Conservation (phyloP, 2,888 invertebrate species). For the Meliscaeva auricollis region DNA sequence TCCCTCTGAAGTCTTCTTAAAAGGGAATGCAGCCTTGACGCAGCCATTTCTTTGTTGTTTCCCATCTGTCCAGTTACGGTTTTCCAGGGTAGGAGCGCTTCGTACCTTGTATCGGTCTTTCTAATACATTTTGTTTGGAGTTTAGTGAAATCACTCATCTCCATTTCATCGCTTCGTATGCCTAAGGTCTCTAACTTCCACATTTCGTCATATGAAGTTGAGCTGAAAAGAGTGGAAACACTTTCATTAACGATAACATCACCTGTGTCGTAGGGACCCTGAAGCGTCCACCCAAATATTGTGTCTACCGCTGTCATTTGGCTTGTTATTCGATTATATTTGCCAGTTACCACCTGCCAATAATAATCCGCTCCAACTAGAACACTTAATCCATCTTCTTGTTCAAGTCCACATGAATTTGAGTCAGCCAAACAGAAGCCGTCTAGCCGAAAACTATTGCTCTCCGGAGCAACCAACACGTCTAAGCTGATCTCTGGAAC, state of each 20-base stretch:
- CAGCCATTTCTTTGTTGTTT: slow-evolving; percentile 21
- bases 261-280: not conserved
- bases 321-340: not conserved
- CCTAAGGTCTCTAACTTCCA: slow-evolving; percentile 1
- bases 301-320: not conserved
- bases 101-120: slow-evolving; percentile 11
- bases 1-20: slow-evolving; percentile 17
- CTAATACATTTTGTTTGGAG: slow-evolving; percentile 19
- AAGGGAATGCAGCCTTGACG: slow-evolving; percentile 19
- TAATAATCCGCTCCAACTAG: not conserved
- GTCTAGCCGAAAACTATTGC: not conserved
- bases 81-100: slow-evolving; percentile 34
- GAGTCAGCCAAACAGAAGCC: not conserved
- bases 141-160: slow-evolving; percentile 15
- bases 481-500: not conserved
- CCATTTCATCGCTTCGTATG: slow-evolving; percentile 1
- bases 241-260: not conserved
- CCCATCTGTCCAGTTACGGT: not conserved
- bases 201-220: not conserved
- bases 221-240: slow-evolving; percentile 15
- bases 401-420: not conserved
- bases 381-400: not conserved
- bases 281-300: not conserved
- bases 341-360: not conserved
- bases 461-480: not conserved